Evolutionary conservation across 2,113 vertebrate genomes (phyloP), one percentile per base, ranked within the genome.

Genomic region (Baryphthengus martii): DNA sequence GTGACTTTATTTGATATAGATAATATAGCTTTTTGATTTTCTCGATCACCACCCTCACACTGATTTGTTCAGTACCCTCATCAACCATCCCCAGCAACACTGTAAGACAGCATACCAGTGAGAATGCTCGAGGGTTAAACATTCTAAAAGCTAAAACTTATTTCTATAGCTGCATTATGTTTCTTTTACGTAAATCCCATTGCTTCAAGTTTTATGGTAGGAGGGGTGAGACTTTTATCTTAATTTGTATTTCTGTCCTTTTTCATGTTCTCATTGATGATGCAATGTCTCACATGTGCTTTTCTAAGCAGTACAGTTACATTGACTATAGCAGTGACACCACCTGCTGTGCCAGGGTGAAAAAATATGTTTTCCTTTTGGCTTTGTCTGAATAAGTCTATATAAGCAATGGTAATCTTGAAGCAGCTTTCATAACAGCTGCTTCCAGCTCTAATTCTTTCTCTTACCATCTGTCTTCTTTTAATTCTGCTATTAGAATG

Each of bases 341-440:
- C 94, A 91, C 87, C 95, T 97, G 89, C 62, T 53, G 40, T 79
- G 70, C 77, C 81, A 91, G 15, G 29, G 49, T 91, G 87, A 95
- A 96, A 96, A 96, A 95, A 93, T 93, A 75, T 78, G 84, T 89
- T 95, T 78, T 91, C 17, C 9, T 75, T 84, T 87, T 73, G 73
- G 8, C 53, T 95, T 89, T 89, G 35, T 78, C 70, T 91, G 86
- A 87, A 24, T 87, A 78, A 92, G 40, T 45, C 70, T 91, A n/a
- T 89, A 85, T 72, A 94, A 87, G 44, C 80, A 87, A 89, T 87
- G 85, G 85, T 89, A 76, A 87, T 92, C 87, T 92, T 73, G 73
- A 95, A 95, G 66, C 91, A 95, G 91, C 95, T 94, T 95, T 91
- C 35, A 3, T 85, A 92, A 85, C 96, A 94, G 71, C 94, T 96